Evolutionary conservation across 2,888 invertebrate genomes (phyloP), one percentile per base, ranked within the genome.

Genomic region (Hesperia comma): DNA sequence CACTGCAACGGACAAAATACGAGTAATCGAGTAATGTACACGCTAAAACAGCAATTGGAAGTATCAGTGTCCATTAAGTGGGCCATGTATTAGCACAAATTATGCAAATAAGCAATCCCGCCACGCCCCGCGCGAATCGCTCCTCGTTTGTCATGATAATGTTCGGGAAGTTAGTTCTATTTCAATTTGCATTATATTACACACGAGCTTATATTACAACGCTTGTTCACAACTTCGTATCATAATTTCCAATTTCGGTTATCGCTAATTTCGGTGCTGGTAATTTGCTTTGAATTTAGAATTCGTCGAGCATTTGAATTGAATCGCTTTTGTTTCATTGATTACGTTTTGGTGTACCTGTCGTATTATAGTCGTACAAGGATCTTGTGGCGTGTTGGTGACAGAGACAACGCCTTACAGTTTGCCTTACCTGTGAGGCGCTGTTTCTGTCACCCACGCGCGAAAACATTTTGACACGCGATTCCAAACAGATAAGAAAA

Each of bases 51-150:
- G 15, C 53, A 54, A 60, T 66, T 49, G 43, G 33, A 54, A 33
- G 43, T 53, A 66, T 66, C 80, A 75, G 74, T 76, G 77, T 74
- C 72, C 77, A 82, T 81, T 80, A 81, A 72, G 69, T 68, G 63
- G 70, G 72, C 77, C 77, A 76, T 77, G 79, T 77, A 82, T 82
- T 77, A 78, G 75, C 80, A 77, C 75, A 77, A 74, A 81, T 83
- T 82, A 83, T 83, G 83, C 78, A 79, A 82, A 84, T 81, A 69
- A 68, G 64, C 63, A 74, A 72, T 75, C 76, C 72, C 71, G 69
- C 60, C 53, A 66, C 64, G 40, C 60, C 56, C 51, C 17, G 17
- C 63, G 40, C 51, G 53, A 43, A 53, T 56, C 63, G 49, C 53
- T 64, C 43, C 61, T 67, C 74, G 76, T 75, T 73, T 70, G 79